phyloP scores from a whole-genome alignment of 1,140 invertebrate species.

The Apis cerana region DNA sequence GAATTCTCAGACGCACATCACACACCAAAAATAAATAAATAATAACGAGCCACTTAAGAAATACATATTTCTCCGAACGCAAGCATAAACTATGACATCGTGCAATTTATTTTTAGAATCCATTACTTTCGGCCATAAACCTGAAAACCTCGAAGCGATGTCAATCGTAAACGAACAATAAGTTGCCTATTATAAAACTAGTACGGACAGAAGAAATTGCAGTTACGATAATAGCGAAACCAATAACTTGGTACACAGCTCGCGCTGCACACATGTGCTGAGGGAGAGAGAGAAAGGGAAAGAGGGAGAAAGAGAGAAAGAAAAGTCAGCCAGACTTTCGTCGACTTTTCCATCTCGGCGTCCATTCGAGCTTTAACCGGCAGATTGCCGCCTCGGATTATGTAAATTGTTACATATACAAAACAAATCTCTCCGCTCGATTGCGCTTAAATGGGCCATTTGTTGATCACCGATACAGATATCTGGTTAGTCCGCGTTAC shows the following conservation, averaged over 20 bases:
- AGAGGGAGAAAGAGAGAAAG: too few species aligned
- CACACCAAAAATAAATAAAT: too few species aligned
- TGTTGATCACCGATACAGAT: conserved; percentile 36
- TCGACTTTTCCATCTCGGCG: background rate
- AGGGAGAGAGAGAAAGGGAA: too few species aligned
- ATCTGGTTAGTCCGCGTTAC: background rate
- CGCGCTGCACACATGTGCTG: too few species aligned
- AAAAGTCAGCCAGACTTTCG: background rate
- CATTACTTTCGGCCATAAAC: background rate
- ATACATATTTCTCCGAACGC: background rate
- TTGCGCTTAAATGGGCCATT: conserved; percentile 34
- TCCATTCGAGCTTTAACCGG: background rate
- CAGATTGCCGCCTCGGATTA: conserved; percentile 17
- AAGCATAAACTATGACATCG: background rate
- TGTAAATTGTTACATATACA: conserved; percentile 38
- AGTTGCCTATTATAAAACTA: too few species aligned
- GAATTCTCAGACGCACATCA: background rate
- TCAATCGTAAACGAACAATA: background rate
- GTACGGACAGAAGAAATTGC: background rate
- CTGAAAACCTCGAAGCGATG: background rate
- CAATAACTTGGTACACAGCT: background rate
- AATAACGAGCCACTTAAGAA: background rate
- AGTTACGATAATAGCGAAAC: background rate
- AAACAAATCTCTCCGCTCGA: conserved; percentile 28
- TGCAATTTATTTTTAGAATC: background rate